Conservation (phyloP, 2,797 vertebrate species). For the Gymnopithys bicolor region DNA sequence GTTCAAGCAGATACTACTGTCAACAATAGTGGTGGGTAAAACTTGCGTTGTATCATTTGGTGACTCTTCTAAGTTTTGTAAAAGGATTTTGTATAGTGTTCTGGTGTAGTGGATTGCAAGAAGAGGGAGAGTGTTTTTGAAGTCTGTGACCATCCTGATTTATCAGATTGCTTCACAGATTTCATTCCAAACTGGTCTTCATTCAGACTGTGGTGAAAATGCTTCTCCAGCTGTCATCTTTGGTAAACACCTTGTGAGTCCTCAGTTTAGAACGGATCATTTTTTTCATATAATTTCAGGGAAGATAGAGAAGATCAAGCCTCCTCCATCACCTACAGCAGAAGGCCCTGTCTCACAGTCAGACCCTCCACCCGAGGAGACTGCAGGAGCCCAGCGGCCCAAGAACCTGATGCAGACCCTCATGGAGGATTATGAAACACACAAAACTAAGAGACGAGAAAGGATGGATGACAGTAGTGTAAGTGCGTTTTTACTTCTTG, state of each 20-base stretch:
- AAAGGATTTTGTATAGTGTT: neutral
- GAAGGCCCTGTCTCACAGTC: slow-evolving; percentile 84
- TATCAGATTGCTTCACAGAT: neutral
- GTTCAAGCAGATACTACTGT: neutral
- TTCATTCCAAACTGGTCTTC: neutral
- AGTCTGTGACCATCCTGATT: neutral
- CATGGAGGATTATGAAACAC: slow-evolving; percentile 96
- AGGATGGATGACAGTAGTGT: slow-evolving; percentile 94
- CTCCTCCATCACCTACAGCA: slow-evolving; percentile 86
- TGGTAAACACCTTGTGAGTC: neutral
- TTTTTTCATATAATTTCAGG: slow-evolving; percentile 82
- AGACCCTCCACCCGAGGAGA: slow-evolving; percentile 87
- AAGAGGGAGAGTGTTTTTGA: neutral
- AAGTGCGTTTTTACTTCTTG: slow-evolving; percentile 74
- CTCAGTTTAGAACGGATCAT: slow-evolving; percentile 57
- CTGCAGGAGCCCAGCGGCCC: slow-evolving; percentile 85
- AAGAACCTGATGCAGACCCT: slow-evolving; percentile 98
- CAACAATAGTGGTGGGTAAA: neutral
- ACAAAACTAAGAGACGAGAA: slow-evolving; percentile 95
- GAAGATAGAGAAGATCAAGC: slow-evolving; percentile 95
- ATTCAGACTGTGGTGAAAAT: neutral
- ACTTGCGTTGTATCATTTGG: neutral
- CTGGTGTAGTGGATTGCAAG: neutral
- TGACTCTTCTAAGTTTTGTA: neutral
- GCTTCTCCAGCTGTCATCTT: neutral